Evolutionary conservation across 2,797 vertebrate genomes (phyloP).

Genomic region (Anniella stebbinsi): DNA sequence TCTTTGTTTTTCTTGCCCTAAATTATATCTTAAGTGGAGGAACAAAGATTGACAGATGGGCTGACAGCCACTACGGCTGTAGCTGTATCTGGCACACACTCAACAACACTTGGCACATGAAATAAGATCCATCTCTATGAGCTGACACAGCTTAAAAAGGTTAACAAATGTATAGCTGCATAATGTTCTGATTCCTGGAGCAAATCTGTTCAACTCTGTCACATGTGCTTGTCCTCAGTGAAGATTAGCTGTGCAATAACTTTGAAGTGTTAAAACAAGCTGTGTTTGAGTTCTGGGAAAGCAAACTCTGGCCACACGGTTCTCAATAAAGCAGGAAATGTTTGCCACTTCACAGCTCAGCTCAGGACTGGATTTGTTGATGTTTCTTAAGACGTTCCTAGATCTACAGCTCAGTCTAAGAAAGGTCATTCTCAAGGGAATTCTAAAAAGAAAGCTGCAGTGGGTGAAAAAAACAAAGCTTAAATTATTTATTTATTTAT

Average conservation of each 20-base stretch:
- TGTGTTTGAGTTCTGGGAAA: conserved; percentile 31
- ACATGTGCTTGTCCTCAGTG: conserved; percentile 25
- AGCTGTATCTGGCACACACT: conserved; percentile 55
- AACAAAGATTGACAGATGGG: conserved; percentile 56
- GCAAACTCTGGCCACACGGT: background rate
- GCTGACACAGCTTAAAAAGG: conserved; percentile 43
- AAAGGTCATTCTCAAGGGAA: conserved; percentile 12
- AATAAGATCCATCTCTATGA: conserved; percentile 44
- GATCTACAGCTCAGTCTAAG: conserved; percentile 14
- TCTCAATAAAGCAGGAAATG: conserved; percentile 42
- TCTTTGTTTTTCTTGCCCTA: conserved; percentile 16
- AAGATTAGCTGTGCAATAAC: conserved; percentile 50
- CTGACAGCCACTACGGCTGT: conserved; percentile 54
- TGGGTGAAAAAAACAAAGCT: background rate
- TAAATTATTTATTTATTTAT: background rate
- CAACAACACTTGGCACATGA: conserved; percentile 48
- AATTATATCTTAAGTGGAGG: conserved; percentile 26
- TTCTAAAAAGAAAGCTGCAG: conserved; percentile 13
- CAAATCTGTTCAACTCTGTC: background rate
- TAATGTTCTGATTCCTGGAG: conserved; percentile 38
- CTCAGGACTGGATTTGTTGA: background rate
- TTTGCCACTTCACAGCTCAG: background rate
- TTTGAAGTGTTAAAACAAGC: conserved; percentile 53
- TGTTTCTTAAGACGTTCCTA: conserved; percentile 23
- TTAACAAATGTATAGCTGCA: conserved; percentile 57